Percentiles rank a stretch among this genome's conserved stretches.
phyloP scores from a whole-genome alignment of 2,797 vertebrate genomes.

The Sebastes matsubarae region DNA sequence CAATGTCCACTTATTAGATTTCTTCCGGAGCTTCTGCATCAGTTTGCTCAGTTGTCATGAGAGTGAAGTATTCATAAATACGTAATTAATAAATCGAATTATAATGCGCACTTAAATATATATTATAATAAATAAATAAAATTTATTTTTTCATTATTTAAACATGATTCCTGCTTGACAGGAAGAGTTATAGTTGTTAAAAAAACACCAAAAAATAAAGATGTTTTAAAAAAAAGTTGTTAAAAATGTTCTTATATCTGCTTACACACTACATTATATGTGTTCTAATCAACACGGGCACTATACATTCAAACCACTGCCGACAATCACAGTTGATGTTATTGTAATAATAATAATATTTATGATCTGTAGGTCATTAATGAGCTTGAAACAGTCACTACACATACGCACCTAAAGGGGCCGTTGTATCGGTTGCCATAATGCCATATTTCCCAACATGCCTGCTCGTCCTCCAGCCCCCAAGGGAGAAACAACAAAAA shows the following conservation, averaged over 20 bases:
- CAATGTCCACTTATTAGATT: not conserved
- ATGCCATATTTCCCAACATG: constrained; percentile 20
- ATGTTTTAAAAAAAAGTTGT: not conserved
- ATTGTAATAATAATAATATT: not conserved
- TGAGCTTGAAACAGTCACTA: not conserved
- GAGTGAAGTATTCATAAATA: not conserved
- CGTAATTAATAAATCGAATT: not conserved
- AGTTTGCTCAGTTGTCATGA: not conserved
- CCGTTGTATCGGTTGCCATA: constrained; percentile 12
- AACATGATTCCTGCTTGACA: not conserved
- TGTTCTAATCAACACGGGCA: not conserved
- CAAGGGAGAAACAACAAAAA: constrained; percentile 23
- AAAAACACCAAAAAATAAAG: not conserved
- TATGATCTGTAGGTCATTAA: not conserved
- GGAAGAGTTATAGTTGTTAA: not conserved
- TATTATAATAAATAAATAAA: not conserved
- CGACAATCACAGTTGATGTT: not conserved
- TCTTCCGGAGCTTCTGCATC: not conserved
- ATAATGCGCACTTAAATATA: not conserved
- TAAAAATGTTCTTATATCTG: not conserved
- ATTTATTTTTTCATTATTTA: not conserved
- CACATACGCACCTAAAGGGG: constrained; percentile 5
- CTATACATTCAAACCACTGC: not conserved
- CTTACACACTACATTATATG: not conserved
- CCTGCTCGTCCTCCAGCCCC: constrained; percentile 5